Conservation (phyloP, 2,797 vertebrate genomes). For the Okamejei kenojei region DNA sequence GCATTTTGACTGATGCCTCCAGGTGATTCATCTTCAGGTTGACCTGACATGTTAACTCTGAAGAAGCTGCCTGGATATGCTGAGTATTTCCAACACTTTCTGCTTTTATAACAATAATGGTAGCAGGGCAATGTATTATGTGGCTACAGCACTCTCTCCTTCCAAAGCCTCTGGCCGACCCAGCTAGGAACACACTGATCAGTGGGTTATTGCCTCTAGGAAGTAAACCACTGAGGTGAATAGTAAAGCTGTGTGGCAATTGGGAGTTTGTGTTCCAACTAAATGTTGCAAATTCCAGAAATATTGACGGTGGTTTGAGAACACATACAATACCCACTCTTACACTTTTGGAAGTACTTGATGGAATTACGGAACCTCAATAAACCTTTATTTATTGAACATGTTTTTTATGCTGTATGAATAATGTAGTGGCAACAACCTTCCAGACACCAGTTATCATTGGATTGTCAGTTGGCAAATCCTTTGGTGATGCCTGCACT, state of each 20-base stretch:
- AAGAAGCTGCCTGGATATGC: too few relatives aligned
- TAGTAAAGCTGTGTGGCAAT: too few relatives aligned
- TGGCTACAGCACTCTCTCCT: too few relatives aligned
- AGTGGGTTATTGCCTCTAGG: too few relatives aligned
- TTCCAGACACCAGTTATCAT: not conserved
- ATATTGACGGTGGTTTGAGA: not conserved
- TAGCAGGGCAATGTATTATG: too few relatives aligned
- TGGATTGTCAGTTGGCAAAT: not conserved
- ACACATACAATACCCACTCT: not conserved
- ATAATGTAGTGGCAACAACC: not conserved
- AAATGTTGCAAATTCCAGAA: not conserved
- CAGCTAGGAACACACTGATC: too few relatives aligned
- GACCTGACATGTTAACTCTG: too few relatives aligned
- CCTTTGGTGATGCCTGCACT: not conserved
- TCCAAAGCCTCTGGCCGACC: too few relatives aligned
- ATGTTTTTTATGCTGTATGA: too few relatives aligned
- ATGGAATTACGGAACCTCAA: not conserved
- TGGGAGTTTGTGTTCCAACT: not conserved
- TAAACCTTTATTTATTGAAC: not conserved
- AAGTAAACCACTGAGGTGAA: too few relatives aligned
- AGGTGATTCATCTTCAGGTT: not conserved
- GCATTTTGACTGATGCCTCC: not conserved
- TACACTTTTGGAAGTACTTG: not conserved
- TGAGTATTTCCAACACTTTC: too few relatives aligned
- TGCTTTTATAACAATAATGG: too few relatives aligned